Evolutionary conservation across 2,888 invertebrate genomes (phyloP).

Genomic region (Octonoba sinensis): DNA sequence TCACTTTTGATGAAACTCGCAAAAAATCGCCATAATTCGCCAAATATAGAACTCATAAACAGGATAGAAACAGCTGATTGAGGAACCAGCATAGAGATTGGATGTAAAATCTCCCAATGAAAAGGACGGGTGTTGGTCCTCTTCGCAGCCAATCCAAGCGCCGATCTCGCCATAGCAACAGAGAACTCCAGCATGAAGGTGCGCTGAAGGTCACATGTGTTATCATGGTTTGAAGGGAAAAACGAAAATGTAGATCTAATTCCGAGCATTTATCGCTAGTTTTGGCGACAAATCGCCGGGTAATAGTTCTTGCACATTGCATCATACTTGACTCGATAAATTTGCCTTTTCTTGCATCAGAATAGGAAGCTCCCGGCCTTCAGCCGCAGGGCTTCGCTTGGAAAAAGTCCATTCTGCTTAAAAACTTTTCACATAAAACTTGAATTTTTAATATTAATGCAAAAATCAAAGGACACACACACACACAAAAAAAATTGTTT

Average conservation of each 20-base stretch:
- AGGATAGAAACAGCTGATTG: constrained; percentile 62
- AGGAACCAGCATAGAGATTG: constrained; percentile 50
- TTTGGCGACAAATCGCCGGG: constrained; percentile 13
- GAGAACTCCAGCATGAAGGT: constrained; percentile 58
- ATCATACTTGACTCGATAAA: constrained; percentile 24
- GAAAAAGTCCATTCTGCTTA: not conserved
- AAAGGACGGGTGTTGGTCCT: constrained; percentile 56
- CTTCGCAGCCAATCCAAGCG: constrained; percentile 29
- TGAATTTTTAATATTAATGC: no score
- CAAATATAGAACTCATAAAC: constrained; percentile 14
- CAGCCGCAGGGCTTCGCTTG: not conserved
- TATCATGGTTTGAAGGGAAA: constrained; percentile 10
- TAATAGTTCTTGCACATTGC: constrained; percentile 39
- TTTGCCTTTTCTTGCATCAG: constrained; percentile 11
- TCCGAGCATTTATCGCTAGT: constrained; percentile 1
- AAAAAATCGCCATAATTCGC: constrained; percentile 5
- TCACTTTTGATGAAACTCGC: not conserved
- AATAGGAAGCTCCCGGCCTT: not conserved
- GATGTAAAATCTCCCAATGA: constrained; percentile 51
- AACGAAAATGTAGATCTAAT: not conserved
- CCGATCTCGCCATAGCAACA: constrained; percentile 60
- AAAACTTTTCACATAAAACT: no score
- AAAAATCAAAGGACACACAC: no score
- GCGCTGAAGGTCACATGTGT: constrained; percentile 63
- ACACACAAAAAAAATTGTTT: no score